Evolutionary conservation across 2,888 invertebrate genomes (phyloP), one percentile per base, ranked within the genome.

Genomic region (Ochropleura leucogaster): DNA sequence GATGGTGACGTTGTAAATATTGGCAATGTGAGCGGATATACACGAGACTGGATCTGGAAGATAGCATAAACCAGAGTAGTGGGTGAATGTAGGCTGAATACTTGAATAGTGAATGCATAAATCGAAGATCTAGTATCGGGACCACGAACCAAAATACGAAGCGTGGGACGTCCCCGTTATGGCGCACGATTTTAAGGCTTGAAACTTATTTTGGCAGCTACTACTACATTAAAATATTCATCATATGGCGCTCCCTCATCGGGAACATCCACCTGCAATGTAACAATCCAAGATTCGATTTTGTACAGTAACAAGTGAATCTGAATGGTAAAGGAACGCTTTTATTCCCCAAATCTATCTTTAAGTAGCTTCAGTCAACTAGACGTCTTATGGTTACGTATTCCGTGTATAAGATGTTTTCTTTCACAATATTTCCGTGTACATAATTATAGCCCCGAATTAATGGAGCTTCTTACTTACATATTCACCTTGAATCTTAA

Each of bases 51-150:
- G 42, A 51, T 74, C 53, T 46, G 65, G 66, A 64, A 81, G 68
- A 85, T 85, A 75, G 62, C 59, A 49, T 68, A 74, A 84, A 80
- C 55, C 62, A 55, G 79, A 79, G 55, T 73, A 63, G 66, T 69
- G 66, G 65, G 82, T 74, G 65, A 80, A 80, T 84, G 62, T 80
- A 81, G 85, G 68, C 76, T 85, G 81, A 73, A 80, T 80, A 77
- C 82, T 74, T 81, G 81, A 76, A 72, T 72, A 68, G 42, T 51
- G 64, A 80, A 80, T 84, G 55, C 74, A 74, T 80, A 74, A 80
- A 80, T 80, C 80, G 60, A 55, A 68, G 68, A 84, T 80, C 60
- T 68, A 57, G 51, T 60, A 80, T 68, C 65, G 65, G 46, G 20
- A 62, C 30, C 46, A 40, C 65, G 57, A 67, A 44, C 20, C 79